Base-by-base conservation (phyloP, 2,113 vertebrate genomes). In the Pseudorhombus dupliciocellatus region DNA sequence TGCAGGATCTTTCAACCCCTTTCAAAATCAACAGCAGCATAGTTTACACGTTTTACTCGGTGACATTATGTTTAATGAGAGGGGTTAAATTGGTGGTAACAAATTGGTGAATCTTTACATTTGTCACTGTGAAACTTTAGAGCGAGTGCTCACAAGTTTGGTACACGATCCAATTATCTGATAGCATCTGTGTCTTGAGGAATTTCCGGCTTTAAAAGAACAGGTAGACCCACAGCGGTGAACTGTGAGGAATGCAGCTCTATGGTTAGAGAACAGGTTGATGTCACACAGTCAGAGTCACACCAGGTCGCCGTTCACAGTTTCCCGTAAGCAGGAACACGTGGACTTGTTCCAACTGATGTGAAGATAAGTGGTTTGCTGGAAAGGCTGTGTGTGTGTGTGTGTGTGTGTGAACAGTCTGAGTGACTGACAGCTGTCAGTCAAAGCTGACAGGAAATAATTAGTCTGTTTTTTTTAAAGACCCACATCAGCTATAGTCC, bases 321-420 rank as follows among this genome's bases (percentile, higher is more conserved):
- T 71, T 90, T 85, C 86, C 73, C 77, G 73, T 77, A 77, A 84
- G 44, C 68, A 73, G 72, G 70, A 74, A 67, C 44, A 42, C 72
- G 75, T 59, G 37, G 7, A 52, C 83, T 71, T 21, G 69, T 66
- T 80, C 66, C 89, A 81, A 88, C 85, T 84, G 77, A 90, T 91
- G 85, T 21, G 7, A 24, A 24, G 50, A 52, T 46, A 84, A 88
- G 83, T 79, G 86, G 75, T 77, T 77, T 65, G 31, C 7, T 26
- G 70, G 34, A 61, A 21, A 30, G 44, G 7, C n/a, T 73, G 44
- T 46, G 44, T 48, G 44, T 77, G 70, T 74, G 56, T 53, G 31
- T 80, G 70, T 74, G 58, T 63, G 61, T 73, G 78, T 16, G 48
- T 64, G 30, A 42, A 53, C 50, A 68, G 42, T 4, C 1, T 34